Evolutionary conservation across 2,888 invertebrate genomes (phyloP).

Genomic region (Scrobipalpa atriplicella): DNA sequence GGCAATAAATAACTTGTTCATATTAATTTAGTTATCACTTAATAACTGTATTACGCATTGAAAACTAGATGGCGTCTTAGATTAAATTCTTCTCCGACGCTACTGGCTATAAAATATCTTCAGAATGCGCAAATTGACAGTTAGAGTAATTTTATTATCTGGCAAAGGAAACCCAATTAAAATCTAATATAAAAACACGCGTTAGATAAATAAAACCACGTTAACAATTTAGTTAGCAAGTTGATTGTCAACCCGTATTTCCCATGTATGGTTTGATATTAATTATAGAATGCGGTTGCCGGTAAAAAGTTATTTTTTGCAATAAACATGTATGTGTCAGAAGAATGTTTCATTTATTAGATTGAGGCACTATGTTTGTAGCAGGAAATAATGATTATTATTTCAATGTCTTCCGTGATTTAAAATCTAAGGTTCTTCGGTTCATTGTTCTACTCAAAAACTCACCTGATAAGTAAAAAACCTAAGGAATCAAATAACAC

Average conservation of each 20-base stretch:
- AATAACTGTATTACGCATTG: background rate
- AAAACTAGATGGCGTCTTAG: background rate
- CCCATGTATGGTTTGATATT: background rate
- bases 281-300: background rate
- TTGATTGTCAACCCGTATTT: background rate
- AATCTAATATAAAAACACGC: slow-evolving; percentile 7
- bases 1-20: background rate
- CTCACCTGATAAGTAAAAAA: no score
- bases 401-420: no score
- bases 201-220: background rate
- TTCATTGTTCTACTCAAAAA: no score
- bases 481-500: no score
- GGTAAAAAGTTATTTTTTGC: background rate
- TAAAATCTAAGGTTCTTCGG: no score
- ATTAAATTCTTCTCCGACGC: background rate
- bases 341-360: no score
- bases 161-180: slow-evolving; percentile 10
- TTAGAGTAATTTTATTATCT: slow-evolving; percentile 15
- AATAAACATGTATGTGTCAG: background rate
- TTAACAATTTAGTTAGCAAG: slow-evolving; percentile 3
- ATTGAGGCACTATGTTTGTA: no score
- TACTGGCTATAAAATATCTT: background rate
- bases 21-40: background rate
- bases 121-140: slow-evolving; percentile 22
- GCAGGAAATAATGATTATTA: no score